phyloP scores from a whole-genome alignment of 1,140 invertebrate genomes.

The Trypoxylus dichotomus region DNA sequence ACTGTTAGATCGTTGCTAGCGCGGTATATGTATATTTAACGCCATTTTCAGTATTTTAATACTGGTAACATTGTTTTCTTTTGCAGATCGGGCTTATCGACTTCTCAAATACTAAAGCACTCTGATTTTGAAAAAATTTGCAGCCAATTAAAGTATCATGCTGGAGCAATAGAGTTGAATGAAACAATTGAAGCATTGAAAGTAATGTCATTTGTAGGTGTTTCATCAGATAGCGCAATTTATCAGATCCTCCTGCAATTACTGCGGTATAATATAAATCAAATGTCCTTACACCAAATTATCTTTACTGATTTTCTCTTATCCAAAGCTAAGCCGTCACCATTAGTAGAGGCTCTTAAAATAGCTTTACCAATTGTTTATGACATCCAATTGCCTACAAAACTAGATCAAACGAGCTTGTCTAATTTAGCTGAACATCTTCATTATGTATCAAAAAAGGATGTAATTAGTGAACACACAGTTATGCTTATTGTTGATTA shows the following conservation, averaged over 20 bases:
- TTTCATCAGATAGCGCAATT: constrained; percentile 59
- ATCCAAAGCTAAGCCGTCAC: constrained; percentile 52
- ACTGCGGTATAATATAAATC: constrained; percentile 61
- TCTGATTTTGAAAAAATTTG: constrained; percentile 57
- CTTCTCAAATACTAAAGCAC: constrained; percentile 45
- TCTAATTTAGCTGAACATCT: constrained; percentile 57
- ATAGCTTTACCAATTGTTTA: constrained; percentile 65
- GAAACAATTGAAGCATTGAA: constrained; percentile 62
- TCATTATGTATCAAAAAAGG: constrained; percentile 55
- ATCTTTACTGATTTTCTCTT: constrained; percentile 64
- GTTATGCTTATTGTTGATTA: constrained; percentile 56
- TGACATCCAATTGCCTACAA: constrained; percentile 59
- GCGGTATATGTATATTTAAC: no score
- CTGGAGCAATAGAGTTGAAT: constrained; percentile 56
- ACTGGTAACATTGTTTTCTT: constrained; percentile 14
- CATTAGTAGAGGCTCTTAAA: constrained; percentile 62
- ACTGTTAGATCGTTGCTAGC: no score
- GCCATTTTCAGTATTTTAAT: no score
- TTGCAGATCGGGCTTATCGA: constrained; percentile 44
- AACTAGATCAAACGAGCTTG: constrained; percentile 59
- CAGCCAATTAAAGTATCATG: constrained; percentile 56
- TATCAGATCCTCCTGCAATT: constrained; percentile 65
- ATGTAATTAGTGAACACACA: constrained; percentile 55
- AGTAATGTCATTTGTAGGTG: constrained; percentile 58
- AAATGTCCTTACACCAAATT: constrained; percentile 61